Base-by-base conservation (phyloP, 2,797 vertebrate genomes). In the Falco peregrinus region DNA sequence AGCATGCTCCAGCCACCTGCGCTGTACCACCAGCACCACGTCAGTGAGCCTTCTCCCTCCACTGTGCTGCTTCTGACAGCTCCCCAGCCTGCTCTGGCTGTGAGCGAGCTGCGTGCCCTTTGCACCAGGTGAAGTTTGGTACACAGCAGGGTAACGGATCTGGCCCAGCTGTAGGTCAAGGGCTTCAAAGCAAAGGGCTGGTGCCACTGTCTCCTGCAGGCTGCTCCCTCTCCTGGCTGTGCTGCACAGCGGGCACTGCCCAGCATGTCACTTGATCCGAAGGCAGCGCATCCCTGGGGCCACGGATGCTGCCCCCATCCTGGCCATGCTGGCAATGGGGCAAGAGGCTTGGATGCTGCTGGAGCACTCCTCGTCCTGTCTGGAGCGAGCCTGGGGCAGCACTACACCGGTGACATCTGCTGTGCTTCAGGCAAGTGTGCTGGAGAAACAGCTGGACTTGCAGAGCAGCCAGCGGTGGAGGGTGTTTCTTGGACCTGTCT, bases 261-360 rank as follows among this genome's bases (percentile, higher is more conserved):
- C 26, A 1, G 39, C 3, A 1, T 0, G 0, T 17, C 5, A 8
- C 73, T 53, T 1, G 0, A 10, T 21, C 3, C 3, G 4, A 39
- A 29, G 82, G 69, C 60, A 25, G 35, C 4, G 24, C 28, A 61
- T 14, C 43, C 61, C 29, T 5, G 76, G 25, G 29, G 21, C 31
- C 6, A 1, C 10, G 9, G 65, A 8, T 1, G 3, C 13, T 13
- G 21, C 10, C 24, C 13, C n/a, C 3, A 4, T 50, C 60, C 53
- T 1, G 1, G 64, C 19, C 2, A 0, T 10, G 35, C 25, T 28
- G 65, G 47, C 48, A 26, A 4, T 2, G 2, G 26, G 16, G 43
- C 1, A 3, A 33, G 54, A 28, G 61, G 45, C 15, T 77, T 10
- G 54, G 2, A n/a, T 26, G 31, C 51, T 6, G 4, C 43, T 7